Percentiles rank a stretch among this genome's conserved stretches.
Conservation (phyloP, 1,140 invertebrate species). For the Megalonaias nervosa region DNA sequence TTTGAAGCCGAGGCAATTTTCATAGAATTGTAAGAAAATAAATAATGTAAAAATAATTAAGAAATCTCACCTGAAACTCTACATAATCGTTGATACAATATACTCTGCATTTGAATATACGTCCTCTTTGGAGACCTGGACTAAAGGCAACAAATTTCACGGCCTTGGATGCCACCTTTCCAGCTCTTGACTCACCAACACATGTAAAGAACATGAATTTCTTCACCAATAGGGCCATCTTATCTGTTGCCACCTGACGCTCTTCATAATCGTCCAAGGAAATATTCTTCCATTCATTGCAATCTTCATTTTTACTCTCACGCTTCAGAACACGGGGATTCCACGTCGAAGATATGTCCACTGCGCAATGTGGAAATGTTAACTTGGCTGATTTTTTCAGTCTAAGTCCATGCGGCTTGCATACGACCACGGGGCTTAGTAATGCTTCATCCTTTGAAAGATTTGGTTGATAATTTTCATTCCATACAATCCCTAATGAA, state of each 20-base stretch:
- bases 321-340: constrained; percentile 15
- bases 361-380: constrained; percentile 27
- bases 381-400: constrained; percentile 20
- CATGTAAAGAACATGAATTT: constrained; percentile 27
- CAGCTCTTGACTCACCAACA: constrained; percentile 21
- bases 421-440: constrained; percentile 27
- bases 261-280: constrained; percentile 19
- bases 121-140: constrained; percentile 7
- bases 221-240: constrained; percentile 13
- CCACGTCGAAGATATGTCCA: constrained; percentile 13
- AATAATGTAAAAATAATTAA: no score
- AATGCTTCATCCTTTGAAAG: constrained; percentile 11
- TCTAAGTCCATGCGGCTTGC: constrained; percentile 18
- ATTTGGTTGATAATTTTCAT: constrained; percentile 17
- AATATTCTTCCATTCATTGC: constrained; percentile 12
- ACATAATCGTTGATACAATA: constrained; percentile 25
- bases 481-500: constrained; percentile 24
- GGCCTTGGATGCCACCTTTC: constrained; percentile 24
- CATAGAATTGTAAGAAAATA: no score
- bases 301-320: constrained; percentile 2
- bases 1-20: no score
- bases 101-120: constrained; percentile 27
- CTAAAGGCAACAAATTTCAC: constrained; percentile 28
- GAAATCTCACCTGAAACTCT: not conserved
- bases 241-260: not conserved